Base-by-base conservation (phyloP, 2,113 vertebrate species). In the Mionectes macconnelli region DNA sequence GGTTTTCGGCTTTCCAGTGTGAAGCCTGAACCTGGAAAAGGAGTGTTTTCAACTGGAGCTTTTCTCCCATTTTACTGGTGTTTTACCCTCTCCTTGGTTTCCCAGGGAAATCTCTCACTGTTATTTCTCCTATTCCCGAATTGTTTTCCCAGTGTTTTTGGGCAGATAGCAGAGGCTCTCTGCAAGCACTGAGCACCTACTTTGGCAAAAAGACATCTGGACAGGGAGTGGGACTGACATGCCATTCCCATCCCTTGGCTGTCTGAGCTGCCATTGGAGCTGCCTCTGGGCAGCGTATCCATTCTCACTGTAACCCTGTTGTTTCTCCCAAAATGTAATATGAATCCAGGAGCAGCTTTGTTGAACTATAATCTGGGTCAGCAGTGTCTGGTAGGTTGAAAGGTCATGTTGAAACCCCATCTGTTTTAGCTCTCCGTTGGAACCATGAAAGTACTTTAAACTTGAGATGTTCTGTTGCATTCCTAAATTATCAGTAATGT, bases 361-460 rank as follows among this genome's bases (percentile, higher is more conserved):
- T 92, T 94, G 92, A 97, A 96, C 93, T 90, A 63, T 78, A 95
- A 94, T 96, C 85, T 92, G 82, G 72, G 92, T 94, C 92, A 95
- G 8, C 70, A 28, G 83, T 96, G 97, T 91, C 94, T 95, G 86
- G 5, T 57, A 68, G 97, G 94, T 97, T 96, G 95, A 80, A 96
- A 97, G 97, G 96, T 97, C 95, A 44, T 22, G 2, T 73, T 93
- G 95, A 94, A 94, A 94, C 89, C 68, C 92, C 95, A 97, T 97
- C 97, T 97, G 96, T 94, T 92, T 97, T 94, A 97, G 87, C 93
- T 96, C 93, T 79, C 95, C 76, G 56, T 60, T 96, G 95, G 96
- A 96, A 91, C 80, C 64, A 84, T 95, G 90, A 95, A 86, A 91
- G 69, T 62, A 91, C 94, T 98, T 97, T 97, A 95, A 97, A 96